Conservation (phyloP, 2,113 vertebrate genomes). For the Lasiurus borealis region DNA sequence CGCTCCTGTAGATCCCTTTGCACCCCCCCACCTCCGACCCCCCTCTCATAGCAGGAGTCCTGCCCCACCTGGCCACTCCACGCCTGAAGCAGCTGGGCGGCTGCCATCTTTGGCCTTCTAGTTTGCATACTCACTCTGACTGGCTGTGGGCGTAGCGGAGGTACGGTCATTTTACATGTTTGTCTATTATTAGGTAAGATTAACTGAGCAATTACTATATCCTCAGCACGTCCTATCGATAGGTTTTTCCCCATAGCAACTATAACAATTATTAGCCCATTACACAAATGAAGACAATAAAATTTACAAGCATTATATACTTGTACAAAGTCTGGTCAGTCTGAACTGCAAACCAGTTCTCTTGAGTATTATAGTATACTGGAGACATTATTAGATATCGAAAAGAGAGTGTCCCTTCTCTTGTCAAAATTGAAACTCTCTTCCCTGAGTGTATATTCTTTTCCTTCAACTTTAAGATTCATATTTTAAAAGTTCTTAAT, state of each 20-base stretch:
- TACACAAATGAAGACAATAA: not conserved
- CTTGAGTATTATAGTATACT: not conserved
- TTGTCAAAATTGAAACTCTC: conserved; percentile 29
- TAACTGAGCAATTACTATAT: not conserved
- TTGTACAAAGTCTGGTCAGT: not conserved
- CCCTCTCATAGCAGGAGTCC: too few species aligned
- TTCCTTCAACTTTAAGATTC: not conserved
- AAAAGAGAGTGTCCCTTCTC: not conserved
- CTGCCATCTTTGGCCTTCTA: too few species aligned
- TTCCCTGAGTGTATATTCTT: not conserved
- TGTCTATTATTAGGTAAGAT: too few species aligned
- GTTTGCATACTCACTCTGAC: too few species aligned
- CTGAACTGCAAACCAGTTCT: conserved; percentile 36
- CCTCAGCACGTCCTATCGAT: not conserved
- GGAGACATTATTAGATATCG: conserved; percentile 19
- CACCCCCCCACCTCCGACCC: too few species aligned
- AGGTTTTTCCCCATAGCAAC: not conserved
- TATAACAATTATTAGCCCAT: not conserved
- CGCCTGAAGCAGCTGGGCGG: too few species aligned
- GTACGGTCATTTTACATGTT: too few species aligned
- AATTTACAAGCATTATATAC: not conserved
- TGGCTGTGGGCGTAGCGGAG: too few species aligned
- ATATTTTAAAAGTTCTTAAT: not conserved
- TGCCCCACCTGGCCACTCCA: too few species aligned
- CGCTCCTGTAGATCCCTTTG: too few species aligned